Evolutionary conservation across 2,113 vertebrate genomes (phyloP), one percentile per base, ranked within the genome.

Genomic region (Perca flavescens): DNA sequence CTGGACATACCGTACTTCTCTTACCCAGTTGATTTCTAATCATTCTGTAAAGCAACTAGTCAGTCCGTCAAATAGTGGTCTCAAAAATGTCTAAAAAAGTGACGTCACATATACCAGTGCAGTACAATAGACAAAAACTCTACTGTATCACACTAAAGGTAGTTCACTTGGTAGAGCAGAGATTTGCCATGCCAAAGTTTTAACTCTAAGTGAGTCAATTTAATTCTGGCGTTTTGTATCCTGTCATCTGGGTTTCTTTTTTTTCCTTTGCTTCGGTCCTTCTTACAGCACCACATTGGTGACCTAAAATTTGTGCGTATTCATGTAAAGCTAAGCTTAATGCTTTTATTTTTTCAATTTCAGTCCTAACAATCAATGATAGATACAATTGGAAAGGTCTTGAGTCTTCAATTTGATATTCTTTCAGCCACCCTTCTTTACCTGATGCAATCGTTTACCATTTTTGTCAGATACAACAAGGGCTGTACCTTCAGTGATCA

Each of bases 401-500:
- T 5, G 22, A 12, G 28, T 73, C 22, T 56, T 54, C 3, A 60
- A 2, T 36, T 52, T 15, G 2, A 34, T 54, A 12, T 31, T 36
- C 11, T 63, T 31, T 57, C 50, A 46, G 57, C 3, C 22, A 47
- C 3, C 3, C 16, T 49, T 34, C 28, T 70, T 66, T 11, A 25
- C 25, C 5, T 61, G 16, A 65, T 74, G 25, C 15, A 34, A 79
- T 65, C 5, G 5, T 77, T 84, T 31, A 8, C 22, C 21, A 14
- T 72, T 82, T 86, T 73, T 76, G 17, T 12, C 86, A 95, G 95
- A 93, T 17, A 82, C 77, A 66, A 65, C 74, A 9, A 91, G 82
- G 28, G 81, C 70, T 0, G 93, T 95, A 70, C 94, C 92, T 15
- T 92, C 93, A 47, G 84, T 97, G 82, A 92, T 97, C 84, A 92